These are phyloP conservation scores for Achlya flavicornis DNA, from an alignment of 2,888 invertebrate genomes.

Conservation along the genomic window DNA sequence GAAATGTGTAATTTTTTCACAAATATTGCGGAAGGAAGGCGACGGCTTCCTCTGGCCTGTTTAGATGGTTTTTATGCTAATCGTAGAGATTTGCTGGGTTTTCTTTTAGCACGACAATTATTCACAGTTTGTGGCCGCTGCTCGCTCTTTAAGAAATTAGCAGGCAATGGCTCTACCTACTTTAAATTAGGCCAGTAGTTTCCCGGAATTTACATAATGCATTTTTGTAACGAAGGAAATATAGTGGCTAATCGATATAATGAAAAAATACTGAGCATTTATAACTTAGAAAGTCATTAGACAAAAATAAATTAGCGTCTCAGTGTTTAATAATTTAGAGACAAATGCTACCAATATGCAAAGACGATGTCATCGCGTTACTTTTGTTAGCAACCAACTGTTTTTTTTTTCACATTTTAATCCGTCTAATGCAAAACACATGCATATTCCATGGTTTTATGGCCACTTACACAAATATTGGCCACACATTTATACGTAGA, in stretches of 20 bases:
- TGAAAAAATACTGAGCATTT: background rate
- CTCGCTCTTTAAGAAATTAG: constrained; percentile 69
- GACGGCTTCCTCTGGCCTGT: constrained; percentile 75
- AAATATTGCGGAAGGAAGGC: constrained; percentile 82
- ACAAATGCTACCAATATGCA: background rate
- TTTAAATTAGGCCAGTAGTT: constrained; percentile 16
- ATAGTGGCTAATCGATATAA: background rate
- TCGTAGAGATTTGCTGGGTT: constrained; percentile 76
- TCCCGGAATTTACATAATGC: background rate
- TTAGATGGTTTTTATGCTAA: constrained; percentile 83
- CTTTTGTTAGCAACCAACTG: constrained; percentile 33
- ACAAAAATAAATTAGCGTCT: too few relatives aligned
- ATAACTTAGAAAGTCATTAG: too few relatives aligned
- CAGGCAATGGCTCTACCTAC: constrained; percentile 34
- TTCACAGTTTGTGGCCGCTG: constrained; percentile 63
- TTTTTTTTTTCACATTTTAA: constrained; percentile 41
- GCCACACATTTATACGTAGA: too few relatives aligned
- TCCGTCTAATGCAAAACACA: constrained; percentile 53
- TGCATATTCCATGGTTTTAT: constrained; percentile 47
- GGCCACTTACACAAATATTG: too few relatives aligned
- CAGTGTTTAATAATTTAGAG: background rate
- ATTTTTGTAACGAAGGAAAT: background rate
- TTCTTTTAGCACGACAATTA: constrained; percentile 78
- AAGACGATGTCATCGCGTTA: constrained; percentile 23
- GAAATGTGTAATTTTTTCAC: constrained; percentile 81